Conservation (phyloP, 2,113 vertebrate species). For the Nanorana parkeri region DNA sequence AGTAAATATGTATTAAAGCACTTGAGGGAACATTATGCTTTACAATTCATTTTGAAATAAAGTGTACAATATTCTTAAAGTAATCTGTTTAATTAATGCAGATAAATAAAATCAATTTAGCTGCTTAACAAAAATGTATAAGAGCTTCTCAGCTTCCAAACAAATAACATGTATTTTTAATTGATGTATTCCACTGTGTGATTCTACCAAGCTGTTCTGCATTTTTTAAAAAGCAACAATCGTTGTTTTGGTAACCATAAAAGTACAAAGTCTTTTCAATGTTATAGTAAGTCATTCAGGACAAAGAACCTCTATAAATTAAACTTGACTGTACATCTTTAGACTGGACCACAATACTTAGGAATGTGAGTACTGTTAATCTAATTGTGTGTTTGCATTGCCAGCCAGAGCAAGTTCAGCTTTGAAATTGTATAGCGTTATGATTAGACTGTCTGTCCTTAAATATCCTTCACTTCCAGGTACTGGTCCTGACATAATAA, state of each 20-base stretch:
- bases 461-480: background rate
- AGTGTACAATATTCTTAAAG: constrained; percentile 30
- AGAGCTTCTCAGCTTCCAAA: constrained; percentile 9
- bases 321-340: background rate
- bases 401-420: background rate
- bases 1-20: constrained; percentile 6
- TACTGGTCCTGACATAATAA: too few relatives aligned
- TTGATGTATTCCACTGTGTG: constrained; percentile 27
- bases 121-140: constrained; percentile 27
- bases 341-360: background rate
- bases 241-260: constrained; percentile 9
- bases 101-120: constrained; percentile 55
- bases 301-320: constrained; percentile 1
- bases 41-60: constrained; percentile 24
- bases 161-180: constrained; percentile 52
- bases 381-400: background rate
- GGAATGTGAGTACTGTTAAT: constrained; percentile 13
- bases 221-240: background rate
- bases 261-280: constrained; percentile 27
- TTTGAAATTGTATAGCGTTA: background rate
- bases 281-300: constrained; percentile 4
- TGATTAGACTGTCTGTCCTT: background rate
- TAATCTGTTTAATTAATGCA: constrained; percentile 53
- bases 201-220: background rate
- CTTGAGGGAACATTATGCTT: constrained; percentile 15